Base-by-base conservation (phyloP, 2,797 vertebrate genomes). In the Scolopax bukidnonensis region DNA sequence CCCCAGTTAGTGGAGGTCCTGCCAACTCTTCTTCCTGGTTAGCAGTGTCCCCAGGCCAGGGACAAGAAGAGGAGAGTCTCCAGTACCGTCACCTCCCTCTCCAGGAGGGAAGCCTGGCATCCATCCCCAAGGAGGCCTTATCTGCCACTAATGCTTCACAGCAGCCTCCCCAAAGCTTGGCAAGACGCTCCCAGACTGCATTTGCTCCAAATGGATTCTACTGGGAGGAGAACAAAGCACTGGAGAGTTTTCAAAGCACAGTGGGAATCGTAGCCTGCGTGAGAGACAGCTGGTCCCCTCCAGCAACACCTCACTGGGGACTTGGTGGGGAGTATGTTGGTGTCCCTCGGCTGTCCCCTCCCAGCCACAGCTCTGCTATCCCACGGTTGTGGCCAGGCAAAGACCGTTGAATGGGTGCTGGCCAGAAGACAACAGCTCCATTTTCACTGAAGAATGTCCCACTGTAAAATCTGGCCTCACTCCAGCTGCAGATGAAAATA, bases 201-300 rank as follows among this genome's bases (percentile, higher is more conserved):
- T 96, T 96, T 96, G 88, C 93, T 97, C 91, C 95, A 94, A 96
- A 96, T 94, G 95, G 95, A 94, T 96, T 85, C 57, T 82, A 38
- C 77, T 95, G 84, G 53, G 41, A 61, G 61, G 56, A 95, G 85
- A 96, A 95, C 93, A 96, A 96, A 96, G 79, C 94, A 16, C 81
- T 93, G 91, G 92, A 87, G 91, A 78, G 38, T 90, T 86, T 92
- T 93, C 86, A 90, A 93, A 96, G 92, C 15, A 1, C 47, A 88
- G 67, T 25, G 36, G 17, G 1, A 25, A 84, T 86, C 3, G 0
- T 43, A 89, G 81, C 59, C 76, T 4, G 0, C n/a, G 8, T 78
- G 79, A 71, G 56, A 59, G 64, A 33, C 16, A 23, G 60, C 15
- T 4, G 0, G 69, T 68, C 73, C 74, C 61, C 91, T 54, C 71